Base-by-base conservation (phyloP, 2,888 invertebrate species). In the Lasioglossum zephyrum region DNA sequence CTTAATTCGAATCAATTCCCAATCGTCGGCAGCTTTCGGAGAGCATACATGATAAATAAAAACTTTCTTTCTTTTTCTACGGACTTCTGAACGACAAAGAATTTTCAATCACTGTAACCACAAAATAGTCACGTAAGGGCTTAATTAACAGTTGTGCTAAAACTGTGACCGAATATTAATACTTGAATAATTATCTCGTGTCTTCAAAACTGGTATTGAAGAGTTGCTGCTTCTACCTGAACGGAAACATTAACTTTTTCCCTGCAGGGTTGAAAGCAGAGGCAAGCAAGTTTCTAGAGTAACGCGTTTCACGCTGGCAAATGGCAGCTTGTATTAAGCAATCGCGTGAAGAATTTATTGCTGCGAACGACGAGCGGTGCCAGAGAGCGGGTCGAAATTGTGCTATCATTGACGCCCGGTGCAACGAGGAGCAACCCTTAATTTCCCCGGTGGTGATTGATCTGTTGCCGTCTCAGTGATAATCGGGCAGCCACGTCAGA, bases 401-500 rank as follows among this genome's bases (percentile, higher is more conserved):
- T 13, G 36, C 80, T 66, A 39, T 57, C 47, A 49, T 81, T 70
- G 60, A 74, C 47, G 73, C 26, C 69, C 66, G 53, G 53, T 47
- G 22, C 73, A 76, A 49, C 53, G 47, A 49, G 73, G 73, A 83
- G 77, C 69, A 84, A 77, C 77, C 77, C 26, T 60, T 72, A 84
- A 84, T 84, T 84, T 83, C 84, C 73, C 39, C 73, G n/a, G 69
- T 5, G 84, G 57, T 77, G 83, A 84, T 83, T 77, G 84, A 83
- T 77, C 84, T 73, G 47, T 77, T 82, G 73, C 84, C 69, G 84
- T 69, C 69, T 8, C 77, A 36, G 47, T 13, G 69, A 77, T 83
- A 74, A 84, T 84, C 69, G 18, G 57, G 39, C 47, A 77, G 18
- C 22, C 36, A 26, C 41, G 8, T 39, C 22, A 69, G 73, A 77